These are phyloP conservation scores for Meriones unguiculatus DNA, from an alignment of 2,113 vertebrate species.

Conservation along the genomic window DNA sequence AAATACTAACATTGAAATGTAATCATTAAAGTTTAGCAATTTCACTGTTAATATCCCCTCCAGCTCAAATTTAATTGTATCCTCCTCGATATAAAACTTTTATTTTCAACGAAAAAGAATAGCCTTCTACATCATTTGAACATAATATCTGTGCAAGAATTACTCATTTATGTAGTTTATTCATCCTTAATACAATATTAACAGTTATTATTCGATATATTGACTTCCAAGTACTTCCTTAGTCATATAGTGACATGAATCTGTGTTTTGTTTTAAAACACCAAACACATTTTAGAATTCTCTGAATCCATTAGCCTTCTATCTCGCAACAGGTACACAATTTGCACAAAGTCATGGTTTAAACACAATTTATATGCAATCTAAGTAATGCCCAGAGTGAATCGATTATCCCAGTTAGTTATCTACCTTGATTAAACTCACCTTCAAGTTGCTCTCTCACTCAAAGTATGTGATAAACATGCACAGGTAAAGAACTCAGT, in stretches of 20 bases:
- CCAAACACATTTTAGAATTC: constrained; percentile 32
- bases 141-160: background rate
- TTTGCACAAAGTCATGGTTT: background rate
- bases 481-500: constrained; percentile 26
- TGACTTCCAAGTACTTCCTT: constrained; percentile 2
- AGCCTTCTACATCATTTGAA: background rate
- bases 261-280: constrained; percentile 20
- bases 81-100: background rate
- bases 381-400: background rate
- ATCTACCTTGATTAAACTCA: constrained; percentile 73
- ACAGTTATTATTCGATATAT: constrained; percentile 20
- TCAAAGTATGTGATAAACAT: constrained; percentile 18
- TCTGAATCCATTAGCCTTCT: constrained; percentile 57
- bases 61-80: background rate
- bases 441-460: constrained; percentile 63
- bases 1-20: background rate
- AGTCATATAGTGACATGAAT: background rate
- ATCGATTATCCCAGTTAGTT: constrained; percentile 65
- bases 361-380: constrained; percentile 65
- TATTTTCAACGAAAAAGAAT: background rate
- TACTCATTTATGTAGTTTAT: background rate
- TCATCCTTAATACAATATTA: constrained; percentile 28
- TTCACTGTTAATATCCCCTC: background rate
- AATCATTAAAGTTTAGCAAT: background rate
- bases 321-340: background rate